Base-by-base conservation (phyloP, 2,113 vertebrate genomes). In the Xiphophorus maculatus region DNA sequence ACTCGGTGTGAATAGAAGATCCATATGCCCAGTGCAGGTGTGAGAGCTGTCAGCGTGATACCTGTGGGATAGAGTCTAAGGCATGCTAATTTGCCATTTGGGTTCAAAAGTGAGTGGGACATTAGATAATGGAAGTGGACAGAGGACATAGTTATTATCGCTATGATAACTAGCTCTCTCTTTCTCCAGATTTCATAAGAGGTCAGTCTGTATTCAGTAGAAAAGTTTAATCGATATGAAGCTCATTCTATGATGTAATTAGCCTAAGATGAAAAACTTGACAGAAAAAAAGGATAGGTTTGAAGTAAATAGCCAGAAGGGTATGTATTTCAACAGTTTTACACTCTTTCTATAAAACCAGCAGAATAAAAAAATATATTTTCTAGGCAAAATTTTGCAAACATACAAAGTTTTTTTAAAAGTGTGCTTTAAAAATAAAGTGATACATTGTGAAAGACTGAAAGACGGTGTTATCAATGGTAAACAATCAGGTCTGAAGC, bases 41-140 rank as follows among this genome's bases (percentile, higher is more conserved):
- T 72, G 83, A 82, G 77, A 71, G 69, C 79, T 81, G 86, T 77
- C 80, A 82, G 74, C 62, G 74, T 73, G 76, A 83, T 51, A 78
- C 67, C 82, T 63, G 66, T 71, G 72, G 83, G 70, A 74, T 42
- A 29, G 66, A 65, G 69, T 79, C 72, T 87, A 48, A 88, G 80
- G 83, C 82, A 91, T 92, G 93, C 86, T 93, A 93, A 94, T 93
- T 89, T 93, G 90, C 84, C 91, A 93, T 94, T 94, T 93, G 84
- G 87, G 83, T 76, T 80, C 35, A 86, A 74, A 72, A 84, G 80
- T 84, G 82, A 87, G 80, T 87, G 77, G 86, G 90, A 91, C 90
- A 76, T 81, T 77, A 88, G 74, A 85, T 86, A 87, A 89, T 81
- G 76, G 80, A 79, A 88, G 87, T 82, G 70, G 91, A 89, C 88